phyloP scores from a whole-genome alignment of 2,888 invertebrate species.

The Cantharis lateralis region DNA sequence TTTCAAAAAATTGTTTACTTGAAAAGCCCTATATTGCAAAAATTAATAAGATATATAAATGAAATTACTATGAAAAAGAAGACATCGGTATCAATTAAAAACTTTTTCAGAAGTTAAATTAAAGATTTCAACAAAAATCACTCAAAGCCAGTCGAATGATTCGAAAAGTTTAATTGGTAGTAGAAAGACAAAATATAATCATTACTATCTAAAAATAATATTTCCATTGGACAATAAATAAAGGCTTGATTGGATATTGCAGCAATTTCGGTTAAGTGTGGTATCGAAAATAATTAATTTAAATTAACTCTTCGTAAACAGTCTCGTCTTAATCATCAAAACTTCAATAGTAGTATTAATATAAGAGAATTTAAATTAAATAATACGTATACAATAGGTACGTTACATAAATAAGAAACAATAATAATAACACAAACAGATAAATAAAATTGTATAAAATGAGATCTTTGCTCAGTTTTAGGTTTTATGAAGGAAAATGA shows the following conservation, averaged over 20 bases:
- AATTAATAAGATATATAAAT: neutral
- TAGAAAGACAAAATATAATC: neutral
- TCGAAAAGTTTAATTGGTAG: neutral
- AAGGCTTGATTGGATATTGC: too few species aligned
- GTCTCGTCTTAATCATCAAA: too few species aligned
- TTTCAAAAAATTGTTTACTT: neutral
- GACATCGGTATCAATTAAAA: neutral
- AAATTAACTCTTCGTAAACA: too few species aligned
- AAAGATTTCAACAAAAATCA: neutral
- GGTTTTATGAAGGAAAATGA: neutral
- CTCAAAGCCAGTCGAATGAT: neutral
- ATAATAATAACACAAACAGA: neutral
- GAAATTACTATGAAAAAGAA: neutral
- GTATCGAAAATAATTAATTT: too few species aligned
- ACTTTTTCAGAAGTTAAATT: neutral
- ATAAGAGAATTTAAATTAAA: neutral
- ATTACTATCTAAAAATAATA: neutral
- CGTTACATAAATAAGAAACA: too few species aligned
- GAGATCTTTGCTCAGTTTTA: neutral
- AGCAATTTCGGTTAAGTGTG: neutral
- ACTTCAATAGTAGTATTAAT: too few species aligned
- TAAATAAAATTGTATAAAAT: too few species aligned
- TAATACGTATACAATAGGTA: too few species aligned
- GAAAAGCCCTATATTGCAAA: neutral
- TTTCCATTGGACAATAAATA: neutral